Evolutionary conservation across 2,113 vertebrate species (phyloP), one percentile per base, ranked within the genome.

Genomic region (Empidonax alnorum): DNA sequence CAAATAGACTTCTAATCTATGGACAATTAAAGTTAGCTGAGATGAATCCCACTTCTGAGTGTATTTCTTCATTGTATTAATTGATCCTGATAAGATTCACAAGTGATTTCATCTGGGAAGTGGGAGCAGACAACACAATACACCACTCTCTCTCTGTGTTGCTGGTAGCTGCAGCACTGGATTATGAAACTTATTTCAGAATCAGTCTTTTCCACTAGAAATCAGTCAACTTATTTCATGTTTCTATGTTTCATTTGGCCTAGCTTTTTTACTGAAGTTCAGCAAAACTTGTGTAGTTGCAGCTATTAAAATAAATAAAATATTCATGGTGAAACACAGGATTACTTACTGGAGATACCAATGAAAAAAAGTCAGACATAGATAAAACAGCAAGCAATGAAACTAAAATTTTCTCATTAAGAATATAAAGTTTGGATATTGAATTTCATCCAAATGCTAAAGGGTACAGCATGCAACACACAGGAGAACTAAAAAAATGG

Each of bases 401-500:
- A 91, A 66, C 20, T 74, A 61, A 28, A 42, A 6, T 61, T 42
- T 87, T 84, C 62, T 90, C 44, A 75, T 84, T 68, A 87, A 63
- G 28, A 72, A 72, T 46, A 18, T 65, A 20, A 92, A 75, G 8
- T 74, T 61, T 75, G 18, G 3, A 42, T 69, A 56, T 72, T 68
- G 72, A 83, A 78, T 76, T 84, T 84, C 7, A 50, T 81, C 21
- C n/a, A 72, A 69, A 78, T 59, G 19, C 23, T 50, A 85, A 49
- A 58, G 62, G 9, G 8, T 87, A 71, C 21, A 42, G 4, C 44
- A 61, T 30, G 46, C 12, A 79, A 68, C 49, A 68, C 47, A 31
- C 24, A 82, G 33, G 30, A 88, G 78, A 88, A 93, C 92, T 84
- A 67, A 94, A 94, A 94, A 90, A 94, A 74, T 65, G 16, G 61